A percentile compares a stretch with the other conserved stretches of the same genome.
These are phyloP conservation scores for Setophaga kirtlandii DNA, from an alignment of 2,113 vertebrate genomes.

Conservation along the genomic window DNA sequence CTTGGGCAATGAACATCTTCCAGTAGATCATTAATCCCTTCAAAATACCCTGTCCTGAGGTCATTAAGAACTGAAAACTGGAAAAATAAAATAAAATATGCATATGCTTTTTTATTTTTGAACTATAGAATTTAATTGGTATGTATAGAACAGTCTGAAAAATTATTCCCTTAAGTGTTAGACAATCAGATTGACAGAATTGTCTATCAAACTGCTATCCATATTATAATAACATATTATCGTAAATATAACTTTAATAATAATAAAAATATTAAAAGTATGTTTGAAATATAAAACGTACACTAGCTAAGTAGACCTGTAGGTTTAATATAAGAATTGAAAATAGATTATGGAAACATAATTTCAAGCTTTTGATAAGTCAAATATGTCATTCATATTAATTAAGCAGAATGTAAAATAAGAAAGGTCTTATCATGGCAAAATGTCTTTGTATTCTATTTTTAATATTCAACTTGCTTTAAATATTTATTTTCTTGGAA, in stretches of 20 bases:
- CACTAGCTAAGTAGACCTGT: neutral
- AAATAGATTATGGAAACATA: conserved; percentile 18
- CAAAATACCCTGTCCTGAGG: neutral
- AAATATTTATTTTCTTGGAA: neutral
- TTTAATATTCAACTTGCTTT: neutral
- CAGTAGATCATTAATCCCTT: conserved; percentile 49
- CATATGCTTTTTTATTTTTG: neutral
- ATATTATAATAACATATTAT: neutral
- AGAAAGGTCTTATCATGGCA: neutral
- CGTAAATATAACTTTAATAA: neutral
- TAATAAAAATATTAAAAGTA: neutral
- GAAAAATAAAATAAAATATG: conserved; percentile 43
- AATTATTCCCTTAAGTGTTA: neutral
- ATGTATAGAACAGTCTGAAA: neutral
- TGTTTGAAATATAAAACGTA: conserved; percentile 37
- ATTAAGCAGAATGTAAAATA: neutral
- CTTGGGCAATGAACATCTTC: conserved; percentile 7
- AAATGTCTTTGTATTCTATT: neutral
- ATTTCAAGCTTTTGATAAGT: conserved; percentile 36
- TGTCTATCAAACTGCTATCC: conserved; percentile 7
- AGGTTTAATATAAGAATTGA: conserved; percentile 26
- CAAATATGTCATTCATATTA: neutral
- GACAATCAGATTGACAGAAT: conserved; percentile 4
- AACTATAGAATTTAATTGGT: neutral
- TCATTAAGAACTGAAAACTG: conserved; percentile 31